Base-by-base conservation (phyloP, 1,140 invertebrate species). In the Drosophila willistoni region DNA sequence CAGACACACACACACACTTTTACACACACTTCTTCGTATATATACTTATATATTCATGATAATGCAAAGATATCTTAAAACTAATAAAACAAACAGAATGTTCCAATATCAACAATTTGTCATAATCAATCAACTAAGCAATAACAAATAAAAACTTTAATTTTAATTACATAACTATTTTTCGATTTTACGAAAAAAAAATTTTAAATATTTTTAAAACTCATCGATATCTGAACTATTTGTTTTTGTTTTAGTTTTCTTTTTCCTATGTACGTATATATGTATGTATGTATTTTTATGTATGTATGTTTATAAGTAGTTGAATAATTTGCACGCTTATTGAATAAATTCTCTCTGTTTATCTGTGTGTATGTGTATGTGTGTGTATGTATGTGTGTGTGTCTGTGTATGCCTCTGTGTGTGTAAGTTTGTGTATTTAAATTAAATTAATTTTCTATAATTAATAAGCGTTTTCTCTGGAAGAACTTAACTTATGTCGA, bases 401-500 rank as follows among this genome's bases (percentile, higher is more conserved):
- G 39, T 41, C 41, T 60, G 29, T 71, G 25, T 51, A 3, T 51
- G n/a, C n/a, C n/a, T n/a, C 1, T 22, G 19, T 22, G 19, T 65
- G n/a, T 25, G 34, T 57, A 34, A 51, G 39, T 41, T 55, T 60
- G 29, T 71, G 25, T 51, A 3, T 51, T 19, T 9, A 51, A 51
- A 51, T 47, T 47, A 19, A 19, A 47, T 51, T 51, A 51, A 19
- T 9, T 66, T 22, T 61, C 69, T 86, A 86, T 71, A 87, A 86
- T 85, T 86, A 86, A 86, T 86, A 86, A 86, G 83, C 83, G 83
- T 86, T 86, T 81, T 79, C 67, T 79, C 87, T 86, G 83, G 84
- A 87, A 86, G 83, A 87, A 87, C 84, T 69, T 87, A 87, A 86
- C 83, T 87, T 78, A 81, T 51, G 44, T 51, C 63, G 71, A 76